phyloP scores from a whole-genome alignment of 2,797 vertebrate genomes.

The Pelobates cultripes region DNA sequence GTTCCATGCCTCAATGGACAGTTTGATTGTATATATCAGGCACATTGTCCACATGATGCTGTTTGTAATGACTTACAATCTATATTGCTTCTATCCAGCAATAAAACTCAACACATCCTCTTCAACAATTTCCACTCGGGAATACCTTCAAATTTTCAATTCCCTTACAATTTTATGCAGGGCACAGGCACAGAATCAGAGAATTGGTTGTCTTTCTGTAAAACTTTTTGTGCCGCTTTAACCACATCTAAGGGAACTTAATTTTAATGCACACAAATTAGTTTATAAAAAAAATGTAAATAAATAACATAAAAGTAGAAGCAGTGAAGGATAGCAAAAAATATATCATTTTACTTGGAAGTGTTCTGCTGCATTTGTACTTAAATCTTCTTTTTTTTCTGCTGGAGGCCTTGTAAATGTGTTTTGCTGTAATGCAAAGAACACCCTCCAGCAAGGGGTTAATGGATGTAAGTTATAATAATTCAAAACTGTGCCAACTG shows the following conservation, averaged over 20 bases:
- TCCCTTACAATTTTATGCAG: conserved; percentile 9
- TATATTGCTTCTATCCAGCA: conserved; percentile 58
- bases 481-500: conserved; percentile 37
- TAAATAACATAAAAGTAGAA: not conserved
- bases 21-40: conserved; percentile 67
- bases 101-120: conserved; percentile 45
- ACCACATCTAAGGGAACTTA: not conserved
- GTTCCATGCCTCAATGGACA: conserved; percentile 69
- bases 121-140: conserved; percentile 32
- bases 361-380: conserved; percentile 32
- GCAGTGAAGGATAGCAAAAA: not conserved
- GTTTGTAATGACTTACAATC: conserved; percentile 63
- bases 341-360: conserved; percentile 28
- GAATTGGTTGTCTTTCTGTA: not conserved
- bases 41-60: conserved; percentile 62
- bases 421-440: conserved; percentile 30
- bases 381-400: conserved; percentile 27
- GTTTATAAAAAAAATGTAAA: not conserved
- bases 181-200: not conserved
- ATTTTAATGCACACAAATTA: not conserved
- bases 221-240: not conserved
- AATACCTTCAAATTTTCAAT: not conserved
- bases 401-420: conserved; percentile 42
- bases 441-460: conserved; percentile 47
- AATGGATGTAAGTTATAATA: conserved; percentile 50